Evolutionary conservation across 2,888 invertebrate species (phyloP), one percentile per base, ranked within the genome.

Genomic region (Scrobipalpa atriplicella): DNA sequence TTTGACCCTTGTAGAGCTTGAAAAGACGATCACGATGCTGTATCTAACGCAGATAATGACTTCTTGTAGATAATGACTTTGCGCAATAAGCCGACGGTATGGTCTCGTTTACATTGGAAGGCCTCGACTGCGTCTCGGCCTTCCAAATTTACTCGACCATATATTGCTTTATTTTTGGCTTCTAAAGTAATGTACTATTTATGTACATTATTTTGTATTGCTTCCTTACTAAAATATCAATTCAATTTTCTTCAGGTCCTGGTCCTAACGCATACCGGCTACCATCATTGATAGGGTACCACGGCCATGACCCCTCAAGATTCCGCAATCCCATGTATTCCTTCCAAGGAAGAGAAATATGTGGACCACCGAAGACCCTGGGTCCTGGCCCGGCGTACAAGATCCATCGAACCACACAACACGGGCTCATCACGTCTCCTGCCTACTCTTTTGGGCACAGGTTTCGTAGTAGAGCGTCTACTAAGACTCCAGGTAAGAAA

Each of bases 261-360:
- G 95, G 95, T 1, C 95, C 95, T 38, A 94, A 94, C 69, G 94
- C 94, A 64, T 95, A 95, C 83, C 76, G 81, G 81, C 87, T 96
- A 69, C 95, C 95, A 13, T 85, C 94, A 0, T 93, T 94, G 29
- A 93, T 94, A 47, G 95, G 96, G 2, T 95, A 88, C 81, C 81
- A 86, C 11, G 76, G 82, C 18, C 95, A 96, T 84, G 95, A 95
- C 86, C 92, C 93, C 21, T 94, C 95, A 10, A 93, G 92, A n/a
- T 86, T 90, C 78, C 92, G 95, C 72, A 93, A 93, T 81, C 95
- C 96, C 6, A 94, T 95, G 81, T 96, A 91, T 82, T 94, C 94
- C 61, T 94, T 96, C 82, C 94, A 94, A 60, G 82, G 83, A 16
- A 86, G 69, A 72, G 84, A 73, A 73, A 84, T 5, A 29, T 3